Percentiles rank a stretch among this genome's conserved stretches.
Conservation (phyloP, 1,140 invertebrate genomes). For the Lordiphosa stackelbergi region DNA sequence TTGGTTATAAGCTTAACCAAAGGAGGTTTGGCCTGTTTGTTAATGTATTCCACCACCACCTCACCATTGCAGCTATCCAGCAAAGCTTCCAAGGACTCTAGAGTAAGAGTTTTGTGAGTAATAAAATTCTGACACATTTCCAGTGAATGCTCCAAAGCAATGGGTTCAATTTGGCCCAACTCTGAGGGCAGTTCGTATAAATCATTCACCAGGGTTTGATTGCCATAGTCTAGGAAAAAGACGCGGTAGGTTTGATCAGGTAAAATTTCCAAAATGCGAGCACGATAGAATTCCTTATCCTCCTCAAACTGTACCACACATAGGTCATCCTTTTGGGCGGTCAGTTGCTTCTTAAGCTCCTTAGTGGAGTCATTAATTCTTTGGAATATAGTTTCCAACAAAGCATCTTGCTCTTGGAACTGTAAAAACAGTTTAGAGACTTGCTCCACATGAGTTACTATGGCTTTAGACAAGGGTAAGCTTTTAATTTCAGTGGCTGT, state of each 20-base stretch:
- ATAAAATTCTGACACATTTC: conserved; percentile 55
- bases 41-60: conserved; percentile 57
- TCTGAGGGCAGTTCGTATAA: conserved; percentile 82
- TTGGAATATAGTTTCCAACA: conserved; percentile 48
- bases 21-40: conserved; percentile 33
- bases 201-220: conserved; percentile 80
- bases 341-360: conserved; percentile 19
- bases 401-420: conserved; percentile 30
- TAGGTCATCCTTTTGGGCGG: conserved; percentile 34
- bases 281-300: conserved; percentile 54
- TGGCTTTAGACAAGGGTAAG: conserved; percentile 16
- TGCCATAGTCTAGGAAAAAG: conserved; percentile 85
- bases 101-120: conserved; percentile 36
- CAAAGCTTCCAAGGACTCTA: conserved; percentile 44
- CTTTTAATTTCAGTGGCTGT: neutral
- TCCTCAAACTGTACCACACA: conserved; percentile 52
- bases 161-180: conserved; percentile 79
- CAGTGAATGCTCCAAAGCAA: conserved; percentile 81
- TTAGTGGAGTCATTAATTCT: conserved; percentile 34
- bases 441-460: conserved; percentile 57
- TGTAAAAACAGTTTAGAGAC: conserved; percentile 58
- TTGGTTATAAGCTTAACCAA: conserved; percentile 42
- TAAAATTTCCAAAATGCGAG: conserved; percentile 53
- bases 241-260: conserved; percentile 78
- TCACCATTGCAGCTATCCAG: conserved; percentile 68